These are phyloP conservation scores for Chromis chromis DNA, from an alignment of 2,797 vertebrate species.

Conservation along the genomic window DNA sequence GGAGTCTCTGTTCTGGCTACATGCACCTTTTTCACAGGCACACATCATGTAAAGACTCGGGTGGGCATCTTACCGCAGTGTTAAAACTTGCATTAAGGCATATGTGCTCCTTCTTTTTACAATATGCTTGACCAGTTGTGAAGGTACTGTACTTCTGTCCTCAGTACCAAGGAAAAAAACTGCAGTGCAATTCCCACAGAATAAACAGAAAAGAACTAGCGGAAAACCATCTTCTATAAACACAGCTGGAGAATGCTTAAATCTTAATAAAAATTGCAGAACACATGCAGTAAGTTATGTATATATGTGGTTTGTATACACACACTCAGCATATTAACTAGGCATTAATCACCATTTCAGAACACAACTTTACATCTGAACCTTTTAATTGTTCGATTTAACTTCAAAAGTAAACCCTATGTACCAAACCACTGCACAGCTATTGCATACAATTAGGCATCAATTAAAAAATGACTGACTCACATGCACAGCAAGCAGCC, in stretches of 20 bases:
- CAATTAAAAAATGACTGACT: conserved; percentile 50
- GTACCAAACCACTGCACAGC: conserved; percentile 43
- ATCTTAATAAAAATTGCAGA: conserved; percentile 5
- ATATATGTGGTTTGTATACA: not conserved
- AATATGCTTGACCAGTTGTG: conserved; percentile 33
- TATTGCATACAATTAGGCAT: conserved; percentile 58
- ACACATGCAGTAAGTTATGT: conserved; percentile 1
- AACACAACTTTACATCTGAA: conserved; percentile 47
- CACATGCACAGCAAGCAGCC: conserved; percentile 27
- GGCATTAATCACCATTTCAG: conserved; percentile 48
- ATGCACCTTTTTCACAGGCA: conserved; percentile 74
- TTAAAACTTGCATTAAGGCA: conserved; percentile 51
- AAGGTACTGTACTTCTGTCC: conserved; percentile 12
- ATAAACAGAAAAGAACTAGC: conserved; percentile 4
- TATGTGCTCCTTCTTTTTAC: conserved; percentile 30
- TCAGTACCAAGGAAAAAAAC: conserved; percentile 19
- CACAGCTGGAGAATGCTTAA: conserved; percentile 22
- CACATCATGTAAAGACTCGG: conserved; percentile 63
- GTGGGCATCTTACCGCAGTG: conserved; percentile 54
- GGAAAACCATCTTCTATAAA: conserved; percentile 6
- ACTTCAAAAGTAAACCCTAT: conserved; percentile 49
- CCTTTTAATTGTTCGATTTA: conserved; percentile 56
- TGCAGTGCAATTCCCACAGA: conserved; percentile 6
- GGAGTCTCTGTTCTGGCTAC: conserved; percentile 77
- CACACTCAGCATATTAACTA: conserved; percentile 33